A percentile compares a stretch with the other conserved stretches of the same genome.
These are phyloP conservation scores for Buteo buteo DNA, from an alignment of 2,113 vertebrate species.

Conservation along the genomic window DNA sequence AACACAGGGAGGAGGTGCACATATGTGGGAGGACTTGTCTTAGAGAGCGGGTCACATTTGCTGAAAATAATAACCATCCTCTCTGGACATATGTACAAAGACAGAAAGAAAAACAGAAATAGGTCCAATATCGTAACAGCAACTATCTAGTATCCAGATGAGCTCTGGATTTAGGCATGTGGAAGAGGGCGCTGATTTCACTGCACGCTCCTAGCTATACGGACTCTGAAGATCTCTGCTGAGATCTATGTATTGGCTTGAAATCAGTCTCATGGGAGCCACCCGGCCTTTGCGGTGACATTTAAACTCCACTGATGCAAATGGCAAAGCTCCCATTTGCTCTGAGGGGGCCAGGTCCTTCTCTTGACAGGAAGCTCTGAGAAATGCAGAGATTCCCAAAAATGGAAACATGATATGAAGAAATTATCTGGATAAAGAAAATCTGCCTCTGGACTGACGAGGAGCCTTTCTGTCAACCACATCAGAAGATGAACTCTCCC, in stretches of 20 bases:
- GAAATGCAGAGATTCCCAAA: constrained; percentile 4
- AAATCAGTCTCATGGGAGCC: not conserved
- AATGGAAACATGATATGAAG: not conserved
- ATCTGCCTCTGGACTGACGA: not conserved
- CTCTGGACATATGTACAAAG: not conserved
- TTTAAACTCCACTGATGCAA: constrained; percentile 25
- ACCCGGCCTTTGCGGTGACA: constrained; percentile 10
- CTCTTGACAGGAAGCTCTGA: constrained; percentile 23
- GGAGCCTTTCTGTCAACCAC: not conserved
- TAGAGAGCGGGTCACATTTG: not conserved
- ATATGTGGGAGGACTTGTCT: not conserved
- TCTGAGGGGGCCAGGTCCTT: constrained; percentile 1
- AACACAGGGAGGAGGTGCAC: not conserved
- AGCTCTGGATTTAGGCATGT: not conserved
- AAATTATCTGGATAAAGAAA: not conserved
- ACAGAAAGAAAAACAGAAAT: not conserved
- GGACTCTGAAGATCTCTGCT: not conserved
- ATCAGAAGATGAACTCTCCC: not conserved
- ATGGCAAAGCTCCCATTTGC: constrained; percentile 20
- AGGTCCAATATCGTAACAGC: not conserved
- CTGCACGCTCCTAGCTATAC: not conserved
- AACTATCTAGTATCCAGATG: not conserved
- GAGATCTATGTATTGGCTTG: not conserved
- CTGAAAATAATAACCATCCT: not conserved
- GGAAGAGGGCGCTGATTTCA: not conserved